These are phyloP conservation scores for Pseudococcus longispinus DNA, from an alignment of 2,888 invertebrate genomes.

Conservation along the genomic window DNA sequence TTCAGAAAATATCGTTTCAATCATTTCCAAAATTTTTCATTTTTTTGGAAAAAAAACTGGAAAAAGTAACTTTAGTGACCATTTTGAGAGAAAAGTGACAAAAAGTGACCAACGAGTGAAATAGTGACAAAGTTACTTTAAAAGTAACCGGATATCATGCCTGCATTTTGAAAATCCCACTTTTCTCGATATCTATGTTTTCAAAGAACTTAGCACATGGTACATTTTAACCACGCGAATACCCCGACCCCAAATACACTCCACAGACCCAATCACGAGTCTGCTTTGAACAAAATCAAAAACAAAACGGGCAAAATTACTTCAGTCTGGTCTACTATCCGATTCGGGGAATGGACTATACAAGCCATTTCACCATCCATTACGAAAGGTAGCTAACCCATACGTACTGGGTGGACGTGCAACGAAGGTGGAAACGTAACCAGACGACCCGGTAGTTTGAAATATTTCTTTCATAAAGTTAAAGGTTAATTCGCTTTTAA, in stretches of 20 bases:
- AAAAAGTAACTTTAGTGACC: too few species aligned
- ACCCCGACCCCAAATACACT: neutral
- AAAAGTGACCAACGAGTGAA: too few species aligned
- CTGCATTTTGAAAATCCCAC: neutral
- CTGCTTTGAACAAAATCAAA: neutral
- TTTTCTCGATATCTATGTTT: neutral
- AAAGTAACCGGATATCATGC: too few species aligned
- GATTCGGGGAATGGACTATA: neutral
- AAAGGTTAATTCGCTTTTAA: constrained; percentile 44
- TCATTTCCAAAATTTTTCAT: too few species aligned
- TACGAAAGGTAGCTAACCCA: neutral
- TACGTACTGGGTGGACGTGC: neutral
- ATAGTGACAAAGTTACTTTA: too few species aligned
- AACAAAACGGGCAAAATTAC: neutral
- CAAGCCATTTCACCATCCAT: neutral
- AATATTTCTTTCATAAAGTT: constrained; percentile 41
- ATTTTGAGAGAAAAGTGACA: too few species aligned
- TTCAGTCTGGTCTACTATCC: neutral
- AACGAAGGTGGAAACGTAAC: neutral
- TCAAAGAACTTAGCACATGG: neutral
- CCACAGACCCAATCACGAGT: neutral
- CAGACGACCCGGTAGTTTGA: constrained; percentile 28
- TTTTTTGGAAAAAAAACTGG: too few species aligned
- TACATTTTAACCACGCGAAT: neutral
- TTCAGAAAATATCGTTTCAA: too few species aligned